These are phyloP conservation scores for Ostrea denselamellosa DNA, from an alignment of 1,140 invertebrate genomes.

Conservation along the genomic window DNA sequence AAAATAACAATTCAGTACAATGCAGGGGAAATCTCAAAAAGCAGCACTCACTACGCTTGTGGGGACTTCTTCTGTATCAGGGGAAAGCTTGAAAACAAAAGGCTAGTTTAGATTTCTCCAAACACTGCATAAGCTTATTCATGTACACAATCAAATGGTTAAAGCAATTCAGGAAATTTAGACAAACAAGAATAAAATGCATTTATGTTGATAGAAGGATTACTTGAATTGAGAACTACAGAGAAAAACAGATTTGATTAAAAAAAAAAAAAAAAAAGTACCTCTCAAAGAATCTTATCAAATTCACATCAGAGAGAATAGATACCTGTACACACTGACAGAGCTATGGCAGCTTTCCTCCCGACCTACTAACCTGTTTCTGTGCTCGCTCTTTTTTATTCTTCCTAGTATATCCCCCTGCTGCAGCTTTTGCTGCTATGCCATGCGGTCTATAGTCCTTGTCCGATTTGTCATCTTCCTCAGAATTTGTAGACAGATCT, in stretches of 20 bases:
- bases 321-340: neutral
- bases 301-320: neutral
- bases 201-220: too few relatives aligned
- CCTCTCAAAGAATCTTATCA: neutral
- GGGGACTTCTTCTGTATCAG: conserved; percentile 27
- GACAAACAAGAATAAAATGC: neutral
- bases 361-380: conserved; percentile 61
- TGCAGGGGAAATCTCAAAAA: conserved; percentile 27
- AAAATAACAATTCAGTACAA: neutral
- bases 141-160: neutral
- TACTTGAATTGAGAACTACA: too few relatives aligned
- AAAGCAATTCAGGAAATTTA: neutral
- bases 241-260: neutral
- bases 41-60: conserved; percentile 9
- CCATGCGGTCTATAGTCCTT: conserved; percentile 82
- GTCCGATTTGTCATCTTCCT: conserved; percentile 75
- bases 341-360: neutral
- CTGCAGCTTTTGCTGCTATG: conserved; percentile 61
- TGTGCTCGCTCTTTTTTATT: conserved; percentile 61
- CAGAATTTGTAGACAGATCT: neutral
- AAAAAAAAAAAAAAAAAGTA: neutral
- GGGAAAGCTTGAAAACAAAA: conserved; percentile 29
- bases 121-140: neutral
- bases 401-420: conserved; percentile 62
- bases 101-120: conserved; percentile 21